Base-by-base conservation (phyloP, 2,888 invertebrate species). In the Drosophila colorata region DNA sequence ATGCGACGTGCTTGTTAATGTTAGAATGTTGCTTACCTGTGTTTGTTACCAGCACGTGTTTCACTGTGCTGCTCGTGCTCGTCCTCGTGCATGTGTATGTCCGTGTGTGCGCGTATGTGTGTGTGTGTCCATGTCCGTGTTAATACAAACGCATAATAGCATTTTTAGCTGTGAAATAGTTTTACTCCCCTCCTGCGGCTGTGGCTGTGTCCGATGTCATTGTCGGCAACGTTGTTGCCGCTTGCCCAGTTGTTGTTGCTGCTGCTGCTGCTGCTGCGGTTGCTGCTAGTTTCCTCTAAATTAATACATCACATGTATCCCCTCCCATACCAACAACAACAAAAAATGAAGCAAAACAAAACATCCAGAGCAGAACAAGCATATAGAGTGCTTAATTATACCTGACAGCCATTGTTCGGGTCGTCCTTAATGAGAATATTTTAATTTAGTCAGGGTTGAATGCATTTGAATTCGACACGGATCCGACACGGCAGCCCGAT, bases 71-170 rank as follows among this genome's bases (percentile, higher is more conserved):
- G 56, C 63, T 52, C 18, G 20, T 40, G 13, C 16, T 11, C 4
- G 7, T 14, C 25, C 28, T 2, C 20, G n/a, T 25, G 8, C 6
- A 18, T 44, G 37, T 56, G 11, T 51, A 49, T 28, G 35, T 60
- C 55, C 28, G 47, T 46, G 47, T 25, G 33, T 31, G 53, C 40
- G 47, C 28, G 47, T 46, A 44, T 25, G 33, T 31, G 53, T 43
- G 47, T 33, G 60, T 44, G 53, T 57, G 35, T 40, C 65, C 49
- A 46, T 68, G 68, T 77, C 57, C 68, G 73, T 86, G 90, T 88
- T 85, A 89, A 89, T 89, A 88, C 80, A 80, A 87, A 89, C 87
- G 87, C 88, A 85, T 87, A 88, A 88, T 84, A 74, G 65, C 81
- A 83, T 80, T 84, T 87, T 83, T 80, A 60, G 84, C 87, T 88